Conservation (phyloP, 2,113 vertebrate species). For the Chloropsis cyanopogon region DNA sequence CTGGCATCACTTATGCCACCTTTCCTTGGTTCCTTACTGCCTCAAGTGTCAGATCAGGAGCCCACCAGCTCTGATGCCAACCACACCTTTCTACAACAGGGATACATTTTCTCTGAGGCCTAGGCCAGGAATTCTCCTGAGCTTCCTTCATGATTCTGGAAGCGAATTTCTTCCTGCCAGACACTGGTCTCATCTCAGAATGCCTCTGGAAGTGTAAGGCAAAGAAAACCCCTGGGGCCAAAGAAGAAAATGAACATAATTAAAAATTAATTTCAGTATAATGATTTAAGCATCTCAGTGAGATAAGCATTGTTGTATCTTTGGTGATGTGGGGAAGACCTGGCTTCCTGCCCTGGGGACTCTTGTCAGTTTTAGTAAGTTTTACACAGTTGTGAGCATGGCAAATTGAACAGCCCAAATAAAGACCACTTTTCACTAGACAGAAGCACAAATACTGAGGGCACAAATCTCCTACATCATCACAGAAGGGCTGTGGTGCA, state of each 20-base stretch:
- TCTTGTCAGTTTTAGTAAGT: constrained; percentile 58
- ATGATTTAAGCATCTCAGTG: background rate
- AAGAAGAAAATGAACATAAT: background rate
- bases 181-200: background rate
- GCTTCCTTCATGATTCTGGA: background rate
- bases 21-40: background rate
- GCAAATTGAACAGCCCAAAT: constrained; percentile 28
- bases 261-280: constrained; percentile 21
- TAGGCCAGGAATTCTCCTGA: background rate
- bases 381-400: background rate
- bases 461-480: background rate
- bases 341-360: constrained; percentile 29
- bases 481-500: background rate
- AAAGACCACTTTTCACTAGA: constrained; percentile 9
- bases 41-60: background rate
- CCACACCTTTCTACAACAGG: background rate
- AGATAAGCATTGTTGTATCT: constrained; percentile 8
- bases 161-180: background rate
- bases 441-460: background rate
- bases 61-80: background rate
- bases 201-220: background rate
- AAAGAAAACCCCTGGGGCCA: background rate
- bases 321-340: constrained; percentile 14
- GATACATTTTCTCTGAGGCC: background rate
- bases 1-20: background rate